Percentiles rank a stretch among this genome's conserved stretches.
Conservation (phyloP, 2,888 invertebrate species). For the Trypoxylon attenuatum region DNA sequence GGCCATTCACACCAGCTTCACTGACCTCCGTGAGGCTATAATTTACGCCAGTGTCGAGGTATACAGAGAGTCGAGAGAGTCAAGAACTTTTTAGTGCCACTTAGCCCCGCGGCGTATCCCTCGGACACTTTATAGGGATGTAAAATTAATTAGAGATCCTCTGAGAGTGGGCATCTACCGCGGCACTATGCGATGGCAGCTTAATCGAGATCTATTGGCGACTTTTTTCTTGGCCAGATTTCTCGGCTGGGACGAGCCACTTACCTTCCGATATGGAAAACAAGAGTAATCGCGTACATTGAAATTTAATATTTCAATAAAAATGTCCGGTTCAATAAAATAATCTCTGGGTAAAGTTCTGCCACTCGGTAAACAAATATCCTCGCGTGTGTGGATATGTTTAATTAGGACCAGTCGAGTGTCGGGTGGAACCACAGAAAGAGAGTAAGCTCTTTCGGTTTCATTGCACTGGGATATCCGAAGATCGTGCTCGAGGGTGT, state of each 20-base stretch:
- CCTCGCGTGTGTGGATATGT: too few species aligned
- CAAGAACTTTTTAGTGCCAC: conserved; percentile 28
- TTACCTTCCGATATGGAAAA: conserved; percentile 31
- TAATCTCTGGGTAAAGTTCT: too few species aligned
- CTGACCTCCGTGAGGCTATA: conserved; percentile 7
- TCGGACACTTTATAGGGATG: conserved; percentile 56
- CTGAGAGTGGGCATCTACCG: not conserved
- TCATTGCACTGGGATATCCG: not conserved
- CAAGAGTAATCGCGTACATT: too few species aligned
- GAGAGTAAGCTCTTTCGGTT: conserved; percentile 8
- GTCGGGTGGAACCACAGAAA: too few species aligned
- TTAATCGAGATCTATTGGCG: conserved; percentile 40
- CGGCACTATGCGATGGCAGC: conserved; percentile 47
- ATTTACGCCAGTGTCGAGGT: conserved; percentile 24
- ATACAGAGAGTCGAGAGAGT: not conserved
- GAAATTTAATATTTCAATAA: too few species aligned
- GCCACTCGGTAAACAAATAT: too few species aligned
- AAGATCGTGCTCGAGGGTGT: not conserved
- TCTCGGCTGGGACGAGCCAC: conserved; percentile 37
- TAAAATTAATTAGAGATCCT: conserved; percentile 65
- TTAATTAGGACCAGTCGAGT: too few species aligned
- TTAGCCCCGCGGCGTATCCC: not conserved
- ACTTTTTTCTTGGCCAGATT: conserved; percentile 40
- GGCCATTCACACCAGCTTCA: conserved; percentile 27
- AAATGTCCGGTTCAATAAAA: too few species aligned